phyloP scores from a whole-genome alignment of 2,797 vertebrate genomes.

The Gobionotothen gibberifrons region DNA sequence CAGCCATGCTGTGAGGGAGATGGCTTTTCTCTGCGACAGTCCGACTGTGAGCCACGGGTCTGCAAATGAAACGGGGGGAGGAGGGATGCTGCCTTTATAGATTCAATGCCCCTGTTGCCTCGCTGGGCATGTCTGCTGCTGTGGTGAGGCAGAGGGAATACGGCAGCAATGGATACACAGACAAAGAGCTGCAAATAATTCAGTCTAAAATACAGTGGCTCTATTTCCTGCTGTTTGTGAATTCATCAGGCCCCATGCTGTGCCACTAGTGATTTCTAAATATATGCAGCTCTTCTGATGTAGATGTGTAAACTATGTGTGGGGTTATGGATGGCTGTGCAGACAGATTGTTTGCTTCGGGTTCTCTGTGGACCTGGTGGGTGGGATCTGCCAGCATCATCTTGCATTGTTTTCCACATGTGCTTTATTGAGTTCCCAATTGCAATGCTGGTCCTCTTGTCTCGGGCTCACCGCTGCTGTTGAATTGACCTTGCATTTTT shows the following conservation, averaged over 20 bases:
- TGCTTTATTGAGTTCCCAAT: slow-evolving; percentile 78
- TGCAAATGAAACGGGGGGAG: slow-evolving; percentile 77
- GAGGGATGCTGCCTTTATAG: slow-evolving; percentile 67
- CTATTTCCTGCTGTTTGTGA: slow-evolving; percentile 71
- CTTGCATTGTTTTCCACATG: slow-evolving; percentile 66
- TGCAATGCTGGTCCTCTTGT: slow-evolving; percentile 68
- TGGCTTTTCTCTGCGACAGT: slow-evolving; percentile 85
- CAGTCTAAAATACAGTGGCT: slow-evolving; percentile 59
- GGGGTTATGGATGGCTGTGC: slow-evolving; percentile 68
- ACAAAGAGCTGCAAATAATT: slow-evolving; percentile 78
- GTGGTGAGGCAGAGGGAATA: slow-evolving; percentile 40
- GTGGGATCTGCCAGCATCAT: slow-evolving; percentile 59
- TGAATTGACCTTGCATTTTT: slow-evolving; percentile 78
- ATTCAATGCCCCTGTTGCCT: slow-evolving; percentile 69
- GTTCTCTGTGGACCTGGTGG: slow-evolving; percentile 61
- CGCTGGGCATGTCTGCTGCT: slow-evolving; percentile 69
- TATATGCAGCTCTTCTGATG: slow-evolving; percentile 76
- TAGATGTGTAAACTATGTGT: slow-evolving; percentile 70
- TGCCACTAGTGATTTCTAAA: slow-evolving; percentile 75
- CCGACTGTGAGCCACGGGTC: slow-evolving; percentile 75
- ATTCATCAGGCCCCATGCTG: slow-evolving; percentile 71
- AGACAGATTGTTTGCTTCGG: slow-evolving; percentile 75
- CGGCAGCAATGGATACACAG: slow-evolving; percentile 66
- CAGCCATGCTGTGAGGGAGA: slow-evolving; percentile 84
- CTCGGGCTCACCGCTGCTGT: slow-evolving; percentile 51